Percentiles rank a stretch among this genome's conserved stretches.
Conservation (phyloP, 2,888 invertebrate species). For the Tipula vernalis region DNA sequence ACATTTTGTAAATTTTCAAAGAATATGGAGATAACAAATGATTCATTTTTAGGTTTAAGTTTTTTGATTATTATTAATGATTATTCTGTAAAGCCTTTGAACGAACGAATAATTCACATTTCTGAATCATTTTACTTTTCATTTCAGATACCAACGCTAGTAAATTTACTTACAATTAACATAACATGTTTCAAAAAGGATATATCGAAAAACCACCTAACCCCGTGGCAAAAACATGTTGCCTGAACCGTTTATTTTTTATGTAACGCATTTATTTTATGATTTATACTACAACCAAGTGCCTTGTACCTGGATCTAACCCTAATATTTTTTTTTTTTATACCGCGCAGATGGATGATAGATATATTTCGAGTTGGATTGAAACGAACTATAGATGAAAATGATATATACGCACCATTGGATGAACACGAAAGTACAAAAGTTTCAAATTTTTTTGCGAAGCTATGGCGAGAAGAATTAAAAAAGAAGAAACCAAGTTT, state of each 20-base stretch:
- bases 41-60: too few species aligned
- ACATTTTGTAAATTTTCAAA: too few species aligned
- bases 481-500: slow-evolving; percentile 35
- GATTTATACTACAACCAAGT: background rate
- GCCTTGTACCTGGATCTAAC: background rate
- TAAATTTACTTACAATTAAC: background rate
- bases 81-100: too few species aligned
- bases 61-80: too few species aligned
- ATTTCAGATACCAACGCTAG: background rate
- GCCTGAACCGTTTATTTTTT: background rate
- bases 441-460: slow-evolving; percentile 36
- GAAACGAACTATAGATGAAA: slow-evolving; percentile 38
- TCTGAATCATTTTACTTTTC: background rate
- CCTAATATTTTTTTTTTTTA: background rate
- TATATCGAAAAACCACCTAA: background rate
- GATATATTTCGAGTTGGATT: slow-evolving; percentile 40
- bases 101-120: too few species aligned
- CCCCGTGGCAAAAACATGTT: background rate
- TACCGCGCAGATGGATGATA: slow-evolving; percentile 32
- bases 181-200: background rate
- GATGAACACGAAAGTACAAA: slow-evolving; percentile 38
- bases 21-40: too few species aligned
- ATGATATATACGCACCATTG: slow-evolving; percentile 44
- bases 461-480: slow-evolving; percentile 34
- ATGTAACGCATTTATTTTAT: background rate